Base-by-base conservation (phyloP, 2,888 invertebrate species). In the Netelia melanura region DNA sequence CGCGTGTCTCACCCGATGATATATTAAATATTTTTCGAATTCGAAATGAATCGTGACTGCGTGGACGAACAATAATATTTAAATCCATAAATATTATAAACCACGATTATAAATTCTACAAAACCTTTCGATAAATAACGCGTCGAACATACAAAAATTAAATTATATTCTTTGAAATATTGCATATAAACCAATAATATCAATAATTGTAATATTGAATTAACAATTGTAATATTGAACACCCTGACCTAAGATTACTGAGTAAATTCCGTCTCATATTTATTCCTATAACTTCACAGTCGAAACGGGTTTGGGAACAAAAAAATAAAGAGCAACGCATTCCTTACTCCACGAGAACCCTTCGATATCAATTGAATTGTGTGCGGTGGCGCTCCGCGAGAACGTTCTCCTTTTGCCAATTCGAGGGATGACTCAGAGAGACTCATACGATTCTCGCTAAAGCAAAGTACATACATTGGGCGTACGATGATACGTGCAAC, bases 361-460 rank as follows among this genome's bases (percentile, higher is more conserved):
- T 80, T 76, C 68, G 68, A 70, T 81, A 81, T 75, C 82, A 85
- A 85, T 86, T 83, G 78, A 85, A 76, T 83, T 77, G 71, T 83
- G 79, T 75, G 85, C 67, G 70, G 61, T 72, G 67, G 68, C 67
- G 23, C 48, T 71, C 54, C 68, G 65, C 81, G 76, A 38, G 11
- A 38, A n/a, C 9, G 38, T 61, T 30, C 54, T 54, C 23, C n/a
- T 52, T 85, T 71, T 62, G 77, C 86, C 85, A 85, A 85, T 79
- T 86, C 79, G 72, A 85, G 75, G 77, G 76, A 85, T 86, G 86
- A 86, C 81, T 86, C 86, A 86, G 78, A 61, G 78, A 61, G 61
- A 38, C 64, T 64, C 43, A 10, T 56, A 54, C 74, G 52, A 77
- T 84, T 70, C 81, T 75, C 75, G 65, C 43, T 62, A 23, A 21